Percentiles rank a stretch among this genome's conserved stretches.
Evolutionary conservation across 2,888 invertebrate species (phyloP).

Genomic region (Drosophila mimetica): DNA sequence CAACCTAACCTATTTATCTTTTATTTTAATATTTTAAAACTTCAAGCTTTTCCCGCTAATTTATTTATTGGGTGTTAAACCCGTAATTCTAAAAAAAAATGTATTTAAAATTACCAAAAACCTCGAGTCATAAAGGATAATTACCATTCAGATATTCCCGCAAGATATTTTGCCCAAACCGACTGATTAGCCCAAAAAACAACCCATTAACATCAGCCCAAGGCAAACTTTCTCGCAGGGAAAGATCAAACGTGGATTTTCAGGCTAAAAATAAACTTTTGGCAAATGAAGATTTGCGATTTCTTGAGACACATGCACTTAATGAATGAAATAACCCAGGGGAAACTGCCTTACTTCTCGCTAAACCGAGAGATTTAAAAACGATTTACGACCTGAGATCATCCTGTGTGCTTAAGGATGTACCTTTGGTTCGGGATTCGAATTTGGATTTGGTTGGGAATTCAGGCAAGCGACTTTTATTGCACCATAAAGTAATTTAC

Average conservation of each 20-base stretch:
- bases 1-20: too few relatives aligned
- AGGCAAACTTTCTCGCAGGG: neutral
- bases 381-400: conserved; percentile 34
- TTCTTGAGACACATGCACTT: conserved; percentile 13
- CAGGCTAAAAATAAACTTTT: conserved; percentile 19
- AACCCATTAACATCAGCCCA: too few relatives aligned
- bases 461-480: conserved; percentile 33
- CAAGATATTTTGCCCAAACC: neutral
- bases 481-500: conserved; percentile 68
- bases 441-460: conserved; percentile 13
- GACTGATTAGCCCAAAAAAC: conserved; percentile 6
- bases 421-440: conserved; percentile 3
- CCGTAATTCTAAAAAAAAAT: too few relatives aligned
- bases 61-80: too few relatives aligned
- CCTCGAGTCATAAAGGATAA: neutral
- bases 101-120: too few relatives aligned
- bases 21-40: too few relatives aligned
- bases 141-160: neutral
- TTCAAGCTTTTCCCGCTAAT: too few relatives aligned
- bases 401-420: conserved; percentile 9
- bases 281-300: conserved; percentile 3
- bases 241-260: conserved; percentile 9
- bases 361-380: conserved; percentile 43
- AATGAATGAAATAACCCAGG: conserved; percentile 35
- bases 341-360: conserved; percentile 17